Conservation (phyloP, 1,140 invertebrate species). For the Gyrodactylus bullatarudis region DNA sequence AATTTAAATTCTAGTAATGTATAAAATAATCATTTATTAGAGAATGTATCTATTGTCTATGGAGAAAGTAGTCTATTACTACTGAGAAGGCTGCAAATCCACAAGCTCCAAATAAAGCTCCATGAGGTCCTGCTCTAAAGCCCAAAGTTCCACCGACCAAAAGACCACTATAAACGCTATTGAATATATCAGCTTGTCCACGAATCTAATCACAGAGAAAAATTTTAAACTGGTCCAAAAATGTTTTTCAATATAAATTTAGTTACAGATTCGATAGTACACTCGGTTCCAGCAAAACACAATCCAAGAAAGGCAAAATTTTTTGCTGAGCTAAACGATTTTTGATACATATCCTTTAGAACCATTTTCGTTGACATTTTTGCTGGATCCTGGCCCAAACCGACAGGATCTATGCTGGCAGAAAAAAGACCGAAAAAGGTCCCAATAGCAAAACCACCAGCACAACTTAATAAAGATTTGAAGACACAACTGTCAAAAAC, state of each 20-base stretch:
- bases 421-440: conserved; percentile 69
- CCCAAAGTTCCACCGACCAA: conserved; percentile 75
- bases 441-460: conserved; percentile 47
- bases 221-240: neutral
- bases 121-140: conserved; percentile 57
- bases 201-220: conserved; percentile 17
- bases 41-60: neutral
- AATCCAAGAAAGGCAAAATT: conserved; percentile 78
- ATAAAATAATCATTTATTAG: neutral
- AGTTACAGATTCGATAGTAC: conserved; percentile 43
- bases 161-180: conserved; percentile 64
- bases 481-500: conserved; percentile 62
- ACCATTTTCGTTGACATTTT: conserved; percentile 20
- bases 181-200: conserved; percentile 72
- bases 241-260: conserved; percentile 13
- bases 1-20: no score
- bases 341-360: conserved; percentile 46
- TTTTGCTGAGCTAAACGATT: conserved; percentile 63
- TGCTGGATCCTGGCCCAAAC: conserved; percentile 18
- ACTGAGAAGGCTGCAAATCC: conserved; percentile 83
- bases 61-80: conserved; percentile 44
- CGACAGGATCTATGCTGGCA: conserved; percentile 60
- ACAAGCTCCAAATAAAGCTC: conserved; percentile 51
- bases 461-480: conserved; percentile 53
- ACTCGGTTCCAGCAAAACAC: conserved; percentile 64